Base-by-base conservation (phyloP, 2,888 invertebrate species). In the Erynnis tages region DNA sequence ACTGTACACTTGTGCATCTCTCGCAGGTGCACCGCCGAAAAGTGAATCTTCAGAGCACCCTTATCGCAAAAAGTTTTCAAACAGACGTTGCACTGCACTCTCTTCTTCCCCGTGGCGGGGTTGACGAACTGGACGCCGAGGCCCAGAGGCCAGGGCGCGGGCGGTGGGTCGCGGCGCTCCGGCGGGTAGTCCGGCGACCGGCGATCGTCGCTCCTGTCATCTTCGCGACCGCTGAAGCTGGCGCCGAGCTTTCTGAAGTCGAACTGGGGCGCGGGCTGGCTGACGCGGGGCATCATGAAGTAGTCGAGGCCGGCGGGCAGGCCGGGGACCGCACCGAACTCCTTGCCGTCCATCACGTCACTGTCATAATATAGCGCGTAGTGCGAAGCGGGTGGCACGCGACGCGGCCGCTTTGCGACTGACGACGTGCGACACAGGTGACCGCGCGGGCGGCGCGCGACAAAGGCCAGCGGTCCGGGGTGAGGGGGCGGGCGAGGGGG, bases 1-100 rank as follows among this genome's bases (percentile, higher is more conserved):
- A 99, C 98, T 10, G 98, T 98, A 86, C 99, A 99, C 89, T 97
- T 97, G 90, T 99, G 99, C 98, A 98, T 98, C 90, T 99, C 98
- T 46, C 98, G 94, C 66, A 98, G 88, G 79, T 99, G 99, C 57
- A 99, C 98, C 13, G 99, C 99, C 54, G 97, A 98, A 82, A 98
- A 98, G 81, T 99, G 99, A 48, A 99, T 99, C 91, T 99, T 99
- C 48, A 99, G 91, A 34, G 99, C 98, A 59, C 98, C 98, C 88
- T 99, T 99, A 89, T 99, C 99, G 92, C 99, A 99, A 88, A 99
- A 99, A 54, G 98, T 98, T 85, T 99, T 99, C 61, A 98, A 91
- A 83, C 99, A 99, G 56, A 98, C 97, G 77, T 97, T 97, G 89
- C 99, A 99, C 90, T 98, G 96, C 56, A 98, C 98, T 67, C 98